Evolutionary conservation across 2,888 invertebrate genomes (phyloP).

Genomic region (Nebria salina): DNA sequence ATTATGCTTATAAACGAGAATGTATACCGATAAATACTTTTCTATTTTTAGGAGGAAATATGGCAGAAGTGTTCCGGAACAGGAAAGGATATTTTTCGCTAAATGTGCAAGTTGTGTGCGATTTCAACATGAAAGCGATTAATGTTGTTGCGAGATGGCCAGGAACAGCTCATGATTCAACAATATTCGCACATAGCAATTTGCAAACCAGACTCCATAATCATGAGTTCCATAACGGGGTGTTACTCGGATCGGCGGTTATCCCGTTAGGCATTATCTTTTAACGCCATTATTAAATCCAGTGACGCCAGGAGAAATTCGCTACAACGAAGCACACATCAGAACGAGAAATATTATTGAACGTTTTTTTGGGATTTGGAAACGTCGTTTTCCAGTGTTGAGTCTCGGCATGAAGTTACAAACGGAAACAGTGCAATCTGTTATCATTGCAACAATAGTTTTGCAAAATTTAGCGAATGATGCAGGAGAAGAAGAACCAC

Average conservation of each 20-base stretch:
- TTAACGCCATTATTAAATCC: constrained; percentile 51
- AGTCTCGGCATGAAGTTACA: constrained; percentile 52
- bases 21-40: too few relatives aligned
- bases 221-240: constrained; percentile 43
- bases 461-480: constrained; percentile 49
- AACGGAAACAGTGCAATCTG: constrained; percentile 48
- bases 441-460: constrained; percentile 50
- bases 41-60: background rate
- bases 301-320: constrained; percentile 43
- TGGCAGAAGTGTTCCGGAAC: constrained; percentile 46
- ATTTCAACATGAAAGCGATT: constrained; percentile 37
- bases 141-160: constrained; percentile 48
- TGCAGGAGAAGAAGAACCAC: constrained; percentile 10
- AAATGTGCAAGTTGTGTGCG: constrained; percentile 42
- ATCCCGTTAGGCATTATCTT: constrained; percentile 51
- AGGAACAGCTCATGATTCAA: constrained; percentile 47
- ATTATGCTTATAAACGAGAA: too few relatives aligned
- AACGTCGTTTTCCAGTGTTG: constrained; percentile 54
- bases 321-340: constrained; percentile 51
- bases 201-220: constrained; percentile 29
- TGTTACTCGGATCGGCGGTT: constrained; percentile 52
- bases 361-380: constrained; percentile 52
- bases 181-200: constrained; percentile 45
- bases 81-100: constrained; percentile 42
- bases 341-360: constrained; percentile 52